phyloP scores from a whole-genome alignment of 2,888 invertebrate species.

The Chloroclystis v-ata region DNA sequence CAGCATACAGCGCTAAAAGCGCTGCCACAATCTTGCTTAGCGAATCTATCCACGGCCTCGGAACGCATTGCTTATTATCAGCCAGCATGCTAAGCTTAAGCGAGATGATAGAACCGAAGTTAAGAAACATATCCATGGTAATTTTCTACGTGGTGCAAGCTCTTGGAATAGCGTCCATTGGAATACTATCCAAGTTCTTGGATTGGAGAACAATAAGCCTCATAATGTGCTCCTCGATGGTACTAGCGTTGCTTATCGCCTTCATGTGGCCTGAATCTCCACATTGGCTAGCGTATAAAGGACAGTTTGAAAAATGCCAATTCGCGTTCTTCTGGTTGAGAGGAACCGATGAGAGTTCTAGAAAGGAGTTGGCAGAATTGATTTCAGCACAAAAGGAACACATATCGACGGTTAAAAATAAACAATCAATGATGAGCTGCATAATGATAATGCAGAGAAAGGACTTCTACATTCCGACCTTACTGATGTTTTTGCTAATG shows the following conservation, averaged over 20 bases:
- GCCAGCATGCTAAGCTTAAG: constrained; percentile 18
- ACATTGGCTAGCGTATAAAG: constrained; percentile 28
- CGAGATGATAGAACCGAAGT: constrained; percentile 24
- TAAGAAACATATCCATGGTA: constrained; percentile 20
- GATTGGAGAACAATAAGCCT: constrained; percentile 20
- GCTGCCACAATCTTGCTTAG: constrained; percentile 10
- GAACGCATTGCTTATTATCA: constrained; percentile 20
- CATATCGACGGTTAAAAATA: neutral
- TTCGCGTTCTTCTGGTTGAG: constrained; percentile 24
- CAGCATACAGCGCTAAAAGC: constrained; percentile 8
- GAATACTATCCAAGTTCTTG: constrained; percentile 19
- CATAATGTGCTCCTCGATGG: constrained; percentile 18
- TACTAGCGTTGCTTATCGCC: constrained; percentile 12
- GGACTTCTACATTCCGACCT: constrained; percentile 14
- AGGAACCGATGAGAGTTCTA: constrained; percentile 20
- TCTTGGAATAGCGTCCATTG: constrained; percentile 16
- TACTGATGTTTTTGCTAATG: constrained; percentile 10
- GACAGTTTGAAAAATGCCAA: constrained; percentile 27
- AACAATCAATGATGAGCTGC: neutral
- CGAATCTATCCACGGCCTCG: constrained; percentile 25
- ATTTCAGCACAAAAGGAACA: constrained; percentile 21
- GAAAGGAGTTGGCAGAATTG: constrained; percentile 21
- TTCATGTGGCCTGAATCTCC: constrained; percentile 32
- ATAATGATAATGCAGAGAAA: neutral
- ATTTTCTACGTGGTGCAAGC: constrained; percentile 12